Evolutionary conservation across 2,888 invertebrate species (phyloP).

Genomic region (Pyrgus malvae): DNA sequence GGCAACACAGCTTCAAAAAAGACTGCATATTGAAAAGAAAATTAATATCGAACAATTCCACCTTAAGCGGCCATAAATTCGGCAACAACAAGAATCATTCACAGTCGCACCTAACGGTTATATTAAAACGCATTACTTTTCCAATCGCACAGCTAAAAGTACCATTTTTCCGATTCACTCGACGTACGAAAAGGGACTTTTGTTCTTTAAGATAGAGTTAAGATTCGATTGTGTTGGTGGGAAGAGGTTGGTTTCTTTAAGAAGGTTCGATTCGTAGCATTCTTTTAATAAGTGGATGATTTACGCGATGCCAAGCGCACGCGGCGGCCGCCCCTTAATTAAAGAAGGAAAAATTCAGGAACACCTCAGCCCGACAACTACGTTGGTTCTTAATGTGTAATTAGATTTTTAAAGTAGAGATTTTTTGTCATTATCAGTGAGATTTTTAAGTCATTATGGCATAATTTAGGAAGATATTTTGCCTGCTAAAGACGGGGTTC

Average conservation of each 20-base stretch:
- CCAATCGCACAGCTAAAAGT: conserved; percentile 40
- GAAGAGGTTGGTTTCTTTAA: conserved; percentile 60
- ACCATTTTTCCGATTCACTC: conserved; percentile 31
- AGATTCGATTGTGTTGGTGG: conserved; percentile 20
- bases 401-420: conserved; percentile 8
- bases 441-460: not conserved
- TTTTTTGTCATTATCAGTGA: not conserved
- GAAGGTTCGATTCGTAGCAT: conserved; percentile 70
- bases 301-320: conserved; percentile 74
- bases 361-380: conserved; percentile 17
- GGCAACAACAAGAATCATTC: conserved; percentile 54
- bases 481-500: too few relatives aligned
- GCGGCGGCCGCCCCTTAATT: conserved; percentile 65
- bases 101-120: conserved; percentile 45
- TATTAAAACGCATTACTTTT: conserved; percentile 57
- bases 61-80: conserved; percentile 44
- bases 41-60: conserved; percentile 35
- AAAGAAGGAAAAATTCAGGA: conserved; percentile 48
- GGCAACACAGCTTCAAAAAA: conserved; percentile 18
- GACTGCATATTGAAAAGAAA: conserved; percentile 33
- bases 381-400: conserved; percentile 9
- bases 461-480: too few relatives aligned
- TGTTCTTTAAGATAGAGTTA: conserved; percentile 24
- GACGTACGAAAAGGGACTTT: conserved; percentile 33
- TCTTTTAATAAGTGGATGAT: conserved; percentile 79